Percentiles rank a stretch among this genome's conserved stretches.
Evolutionary conservation across 2,888 invertebrate species (phyloP).

Genomic region (Drosophila greeni): DNA sequence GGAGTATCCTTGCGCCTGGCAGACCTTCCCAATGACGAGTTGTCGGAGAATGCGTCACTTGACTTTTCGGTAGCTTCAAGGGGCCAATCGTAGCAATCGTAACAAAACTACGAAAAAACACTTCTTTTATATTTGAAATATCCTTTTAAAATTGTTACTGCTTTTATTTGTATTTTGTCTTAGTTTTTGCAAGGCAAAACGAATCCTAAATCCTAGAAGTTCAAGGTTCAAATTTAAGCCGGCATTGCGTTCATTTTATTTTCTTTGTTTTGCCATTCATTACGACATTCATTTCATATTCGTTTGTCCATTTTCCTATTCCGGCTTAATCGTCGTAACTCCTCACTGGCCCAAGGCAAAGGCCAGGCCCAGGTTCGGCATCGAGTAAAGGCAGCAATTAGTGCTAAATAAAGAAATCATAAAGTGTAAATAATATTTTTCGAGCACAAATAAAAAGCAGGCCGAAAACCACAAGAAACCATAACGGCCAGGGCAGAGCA

Average conservation of each 20-base stretch:
- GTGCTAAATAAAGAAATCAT: constrained; percentile 70
- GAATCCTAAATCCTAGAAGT: neutral
- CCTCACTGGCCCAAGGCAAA: constrained; percentile 12
- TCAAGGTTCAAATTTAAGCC: neutral
- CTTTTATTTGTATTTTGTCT: neutral
- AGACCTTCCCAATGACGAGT: constrained; percentile 34
- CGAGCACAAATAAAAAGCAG: constrained; percentile 58
- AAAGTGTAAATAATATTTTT: constrained; percentile 68
- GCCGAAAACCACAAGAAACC: constrained; percentile 29
- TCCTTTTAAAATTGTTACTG: neutral
- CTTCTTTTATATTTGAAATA: neutral
- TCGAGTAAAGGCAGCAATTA: constrained; percentile 59
- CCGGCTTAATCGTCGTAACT: constrained; percentile 4
- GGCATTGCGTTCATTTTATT: constrained; percentile 17
- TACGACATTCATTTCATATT: constrained; percentile 25
- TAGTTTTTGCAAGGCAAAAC: neutral
- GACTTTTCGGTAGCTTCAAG: constrained; percentile 4
- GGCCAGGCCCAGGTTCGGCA: constrained; percentile 13
- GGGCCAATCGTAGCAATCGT: neutral
- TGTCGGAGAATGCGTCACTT: constrained; percentile 34
- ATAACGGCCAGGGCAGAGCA: constrained; percentile 7
- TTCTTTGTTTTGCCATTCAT: constrained; percentile 23
- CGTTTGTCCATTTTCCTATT: constrained; percentile 7
- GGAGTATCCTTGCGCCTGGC: constrained; percentile 29
- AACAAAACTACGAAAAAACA: too few species aligned